phyloP scores from a whole-genome alignment of 2,888 invertebrate species.

The Hoplodrina blanda region DNA sequence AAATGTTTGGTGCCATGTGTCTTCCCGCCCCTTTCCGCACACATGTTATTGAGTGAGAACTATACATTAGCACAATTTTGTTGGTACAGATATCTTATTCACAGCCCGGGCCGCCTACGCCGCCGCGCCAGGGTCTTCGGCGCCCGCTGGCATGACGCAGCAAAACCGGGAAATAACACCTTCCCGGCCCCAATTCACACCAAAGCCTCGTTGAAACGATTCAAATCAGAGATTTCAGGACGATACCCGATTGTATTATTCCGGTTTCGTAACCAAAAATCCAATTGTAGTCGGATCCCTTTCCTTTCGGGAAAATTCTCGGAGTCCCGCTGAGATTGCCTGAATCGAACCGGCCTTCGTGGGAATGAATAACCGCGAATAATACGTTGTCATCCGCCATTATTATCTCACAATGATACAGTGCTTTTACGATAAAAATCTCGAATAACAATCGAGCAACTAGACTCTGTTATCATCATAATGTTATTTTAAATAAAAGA shows the following conservation, averaged over 20 bases:
- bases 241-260: constrained; percentile 90
- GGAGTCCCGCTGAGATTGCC: constrained; percentile 88
- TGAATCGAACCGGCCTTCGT: constrained; percentile 80
- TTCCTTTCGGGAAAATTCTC: constrained; percentile 85
- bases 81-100: constrained; percentile 67
- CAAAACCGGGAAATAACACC: constrained; percentile 81
- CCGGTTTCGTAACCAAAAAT: constrained; percentile 90
- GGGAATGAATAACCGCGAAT: constrained; percentile 88
- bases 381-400: constrained; percentile 90
- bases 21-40: constrained; percentile 23
- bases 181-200: constrained; percentile 83
- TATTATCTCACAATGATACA: constrained; percentile 90
- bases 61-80: constrained; percentile 55
- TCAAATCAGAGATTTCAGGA: constrained; percentile 90
- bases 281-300: constrained; percentile 89
- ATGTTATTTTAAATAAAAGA: constrained; percentile 85
- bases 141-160: constrained; percentile 75
- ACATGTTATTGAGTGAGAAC: constrained; percentile 51
- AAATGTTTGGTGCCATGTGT: constrained; percentile 41
- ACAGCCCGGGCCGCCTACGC: constrained; percentile 46
- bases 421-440: constrained; percentile 89
- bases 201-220: constrained; percentile 87
- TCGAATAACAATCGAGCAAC: constrained; percentile 83
- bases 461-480: constrained; percentile 70
- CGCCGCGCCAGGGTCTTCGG: constrained; percentile 28